phyloP scores from a whole-genome alignment of 2,113 vertebrate genomes.

The Nyctibius bracteatus region DNA sequence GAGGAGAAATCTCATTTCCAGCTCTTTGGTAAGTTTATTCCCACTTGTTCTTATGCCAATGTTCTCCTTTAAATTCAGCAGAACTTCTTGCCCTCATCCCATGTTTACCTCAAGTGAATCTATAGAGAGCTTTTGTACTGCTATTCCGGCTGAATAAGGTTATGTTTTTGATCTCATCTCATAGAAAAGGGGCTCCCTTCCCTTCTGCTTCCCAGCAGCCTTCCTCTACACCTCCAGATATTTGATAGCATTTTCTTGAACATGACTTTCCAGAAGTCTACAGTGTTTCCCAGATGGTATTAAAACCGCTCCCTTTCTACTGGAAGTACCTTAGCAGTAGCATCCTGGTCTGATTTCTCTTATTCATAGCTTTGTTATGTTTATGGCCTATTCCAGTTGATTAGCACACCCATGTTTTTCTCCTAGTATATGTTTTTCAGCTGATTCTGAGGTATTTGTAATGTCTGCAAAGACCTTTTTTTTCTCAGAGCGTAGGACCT shows the following conservation, averaged over 20 bases:
- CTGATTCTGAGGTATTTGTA: background rate
- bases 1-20: slow-evolving; percentile 20
- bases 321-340: background rate
- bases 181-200: background rate
- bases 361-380: background rate
- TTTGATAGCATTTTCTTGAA: background rate
- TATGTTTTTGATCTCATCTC: background rate
- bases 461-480: background rate
- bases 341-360: background rate
- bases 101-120: background rate
- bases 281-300: background rate
- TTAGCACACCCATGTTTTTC: background rate
- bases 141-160: background rate
- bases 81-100: background rate
- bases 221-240: background rate
- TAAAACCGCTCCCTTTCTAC: background rate
- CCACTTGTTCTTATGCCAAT: slow-evolving; percentile 28
- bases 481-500: background rate
- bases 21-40: background rate
- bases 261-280: background rate
- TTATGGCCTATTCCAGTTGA: background rate
- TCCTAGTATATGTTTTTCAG: background rate
- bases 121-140: background rate
- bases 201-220: background rate
- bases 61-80: background rate